These are phyloP conservation scores for Buathra laborator DNA, from an alignment of 2,888 invertebrate genomes.

Conservation along the genomic window DNA sequence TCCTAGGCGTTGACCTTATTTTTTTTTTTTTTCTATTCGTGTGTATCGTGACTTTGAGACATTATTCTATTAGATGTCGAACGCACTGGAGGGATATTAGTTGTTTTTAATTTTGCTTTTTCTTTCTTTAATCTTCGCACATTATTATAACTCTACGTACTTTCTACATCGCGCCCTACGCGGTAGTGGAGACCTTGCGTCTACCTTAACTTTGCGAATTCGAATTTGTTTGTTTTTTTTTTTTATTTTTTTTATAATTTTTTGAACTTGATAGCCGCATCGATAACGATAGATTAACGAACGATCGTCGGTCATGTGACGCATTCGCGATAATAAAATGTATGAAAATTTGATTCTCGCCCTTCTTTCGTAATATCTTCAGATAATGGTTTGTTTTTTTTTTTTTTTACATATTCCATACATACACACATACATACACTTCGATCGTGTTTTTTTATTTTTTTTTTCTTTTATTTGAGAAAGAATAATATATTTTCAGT, in stretches of 20 bases:
- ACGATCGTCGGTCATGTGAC: conserved; percentile 21
- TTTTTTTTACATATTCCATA: conserved; percentile 49
- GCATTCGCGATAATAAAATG: conserved; percentile 33
- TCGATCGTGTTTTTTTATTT: conserved; percentile 30
- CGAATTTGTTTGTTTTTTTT: conserved; percentile 32
- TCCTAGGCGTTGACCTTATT: conserved; percentile 46
- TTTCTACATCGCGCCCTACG: conserved; percentile 58
- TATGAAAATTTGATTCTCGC: conserved; percentile 60
- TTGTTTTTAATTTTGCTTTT: conserved; percentile 41
- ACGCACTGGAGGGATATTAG: conserved; percentile 66
- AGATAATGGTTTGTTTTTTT: conserved; percentile 56
- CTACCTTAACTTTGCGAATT: conserved; percentile 44
- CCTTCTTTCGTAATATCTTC: conserved; percentile 56
- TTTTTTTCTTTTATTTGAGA: conserved; percentile 51
- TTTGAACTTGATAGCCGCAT: conserved; percentile 41
- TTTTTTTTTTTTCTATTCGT: conserved; percentile 31
- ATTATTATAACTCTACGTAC: conserved; percentile 51
- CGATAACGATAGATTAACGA: conserved; percentile 21
- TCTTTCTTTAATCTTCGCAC: conserved; percentile 33
- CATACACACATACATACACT: conserved; percentile 58
- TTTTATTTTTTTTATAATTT: not conserved
- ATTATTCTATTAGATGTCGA: conserved; percentile 61
- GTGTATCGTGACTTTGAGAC: conserved; percentile 29
- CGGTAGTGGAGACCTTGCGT: conserved; percentile 16
- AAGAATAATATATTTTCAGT: conserved; percentile 72